Evolutionary conservation across 2,888 invertebrate genomes (phyloP).

Genomic region (Nephrotoma flavescens): DNA sequence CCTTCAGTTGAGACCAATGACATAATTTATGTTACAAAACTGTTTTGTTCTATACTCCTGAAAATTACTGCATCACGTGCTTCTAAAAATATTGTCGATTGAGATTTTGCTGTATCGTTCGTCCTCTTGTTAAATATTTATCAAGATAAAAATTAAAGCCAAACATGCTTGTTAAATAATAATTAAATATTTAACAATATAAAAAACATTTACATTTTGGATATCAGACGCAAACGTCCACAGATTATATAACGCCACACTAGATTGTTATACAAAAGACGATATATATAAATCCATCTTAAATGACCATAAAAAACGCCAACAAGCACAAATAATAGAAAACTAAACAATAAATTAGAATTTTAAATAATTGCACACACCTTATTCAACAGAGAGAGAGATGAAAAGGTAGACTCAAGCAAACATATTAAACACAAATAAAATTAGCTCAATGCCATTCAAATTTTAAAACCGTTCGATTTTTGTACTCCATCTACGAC

Average conservation of each 20-base stretch:
- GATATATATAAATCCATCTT: background rate
- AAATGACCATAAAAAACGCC: background rate
- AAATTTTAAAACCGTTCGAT: background rate
- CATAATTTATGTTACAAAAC: too few species aligned
- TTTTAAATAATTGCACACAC: background rate
- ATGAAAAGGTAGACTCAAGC: background rate
- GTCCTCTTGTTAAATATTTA: too few species aligned
- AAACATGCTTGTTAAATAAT: too few species aligned
- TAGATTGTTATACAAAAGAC: background rate
- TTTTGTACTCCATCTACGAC: background rate
- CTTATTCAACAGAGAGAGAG: background rate
- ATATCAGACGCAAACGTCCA: background rate
- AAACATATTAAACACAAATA: background rate
- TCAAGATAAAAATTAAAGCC: too few species aligned
- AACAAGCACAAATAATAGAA: background rate
- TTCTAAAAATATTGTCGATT: too few species aligned
- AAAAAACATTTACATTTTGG: background rate
- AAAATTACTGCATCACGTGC: too few species aligned
- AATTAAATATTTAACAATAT: background rate
- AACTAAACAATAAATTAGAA: background rate
- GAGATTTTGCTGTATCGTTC: too few species aligned
- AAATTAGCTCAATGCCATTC: background rate
- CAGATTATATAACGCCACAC: background rate
- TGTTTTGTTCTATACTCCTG: too few species aligned
- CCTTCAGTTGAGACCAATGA: too few species aligned